Evolutionary conservation across 2,797 vertebrate genomes (phyloP), one percentile per base, ranked within the genome.

Genomic region (Cebuella pygmaea): DNA sequence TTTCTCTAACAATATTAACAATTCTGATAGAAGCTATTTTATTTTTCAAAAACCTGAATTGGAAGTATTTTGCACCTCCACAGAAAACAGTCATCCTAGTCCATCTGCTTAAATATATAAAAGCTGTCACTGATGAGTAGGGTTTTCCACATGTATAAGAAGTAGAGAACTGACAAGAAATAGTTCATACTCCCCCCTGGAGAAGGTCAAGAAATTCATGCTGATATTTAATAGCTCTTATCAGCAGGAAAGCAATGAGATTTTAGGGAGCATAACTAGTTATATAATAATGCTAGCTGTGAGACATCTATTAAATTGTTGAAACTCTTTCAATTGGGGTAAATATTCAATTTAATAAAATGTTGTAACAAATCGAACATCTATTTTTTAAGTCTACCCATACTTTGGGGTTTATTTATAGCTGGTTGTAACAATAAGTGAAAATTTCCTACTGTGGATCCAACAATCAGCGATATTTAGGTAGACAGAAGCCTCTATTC

Each of bases 221-320:
- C 44, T 95, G 90, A 88, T 95, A 22, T 93, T 97, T 90, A 96
- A 91, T 94, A 95, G 50, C 76, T 92, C 36, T 87, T 87, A 72
- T 79, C 88, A 94, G 86, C 70, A 84, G 70, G 93, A 94, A 78
- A 81, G 24, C n/a, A 59, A 78, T 86, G 82, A 89, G 55, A 81
- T 91, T 95, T 93, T 96, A 93, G 95, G 55, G 61, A 19, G 2
- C 22, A 93, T 94, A 83, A n/a, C 93, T 92, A 92, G 74, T 94
- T 90, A 85, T 50, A 91, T 41, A 95, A 11, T 36, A 93, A 91
- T 93, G 17, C 46, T 93, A 52, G 46, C 19, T 80, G 7, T 81
- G 87, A 93, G 92, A 52, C 1, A 57, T 86, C n/a, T 41, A 55
- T 96, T 95, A 95, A 93, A 78, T 59, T 36, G 11, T 55, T 94